Conservation (phyloP, 2,113 vertebrate species). For the Nycticryphes semicollaris region DNA sequence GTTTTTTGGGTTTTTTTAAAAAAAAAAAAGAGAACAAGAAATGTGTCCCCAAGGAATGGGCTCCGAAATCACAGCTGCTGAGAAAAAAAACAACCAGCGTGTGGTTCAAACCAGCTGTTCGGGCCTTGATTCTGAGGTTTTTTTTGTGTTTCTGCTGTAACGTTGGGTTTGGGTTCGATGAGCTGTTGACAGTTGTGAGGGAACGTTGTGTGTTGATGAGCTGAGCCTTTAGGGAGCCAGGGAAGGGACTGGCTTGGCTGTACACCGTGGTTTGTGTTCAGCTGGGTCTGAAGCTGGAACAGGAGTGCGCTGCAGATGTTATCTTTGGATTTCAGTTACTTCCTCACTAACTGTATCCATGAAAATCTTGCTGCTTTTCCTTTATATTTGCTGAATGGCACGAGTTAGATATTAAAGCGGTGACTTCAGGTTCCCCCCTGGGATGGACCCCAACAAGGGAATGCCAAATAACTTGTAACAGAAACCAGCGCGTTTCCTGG, state of each 20-base stretch:
- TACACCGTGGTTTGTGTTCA: neutral
- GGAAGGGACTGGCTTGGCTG: neutral
- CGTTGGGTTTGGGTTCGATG: neutral
- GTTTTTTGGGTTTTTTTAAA: neutral
- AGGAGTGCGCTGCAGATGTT: neutral
- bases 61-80: neutral
- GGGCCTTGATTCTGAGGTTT: neutral
- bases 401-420: neutral
- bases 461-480: rapidly evolving
- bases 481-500: rapidly evolving
- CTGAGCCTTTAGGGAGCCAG: neutral
- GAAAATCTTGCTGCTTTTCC: neutral
- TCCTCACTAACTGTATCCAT: neutral
- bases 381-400: neutral
- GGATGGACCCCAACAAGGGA: neutral
- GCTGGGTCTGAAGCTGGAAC: neutral
- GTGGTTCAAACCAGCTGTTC: neutral
- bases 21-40: neutral
- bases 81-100: neutral
- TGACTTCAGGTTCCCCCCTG: slow-evolving; percentile 20
- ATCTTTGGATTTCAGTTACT: slow-evolving; percentile 17
- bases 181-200: neutral
- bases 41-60: neutral
- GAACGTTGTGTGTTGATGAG: neutral
- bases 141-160: neutral